These are phyloP conservation scores for Drosophila equinoxialis DNA, from an alignment of 1,140 invertebrate species.

Conservation along the genomic window DNA sequence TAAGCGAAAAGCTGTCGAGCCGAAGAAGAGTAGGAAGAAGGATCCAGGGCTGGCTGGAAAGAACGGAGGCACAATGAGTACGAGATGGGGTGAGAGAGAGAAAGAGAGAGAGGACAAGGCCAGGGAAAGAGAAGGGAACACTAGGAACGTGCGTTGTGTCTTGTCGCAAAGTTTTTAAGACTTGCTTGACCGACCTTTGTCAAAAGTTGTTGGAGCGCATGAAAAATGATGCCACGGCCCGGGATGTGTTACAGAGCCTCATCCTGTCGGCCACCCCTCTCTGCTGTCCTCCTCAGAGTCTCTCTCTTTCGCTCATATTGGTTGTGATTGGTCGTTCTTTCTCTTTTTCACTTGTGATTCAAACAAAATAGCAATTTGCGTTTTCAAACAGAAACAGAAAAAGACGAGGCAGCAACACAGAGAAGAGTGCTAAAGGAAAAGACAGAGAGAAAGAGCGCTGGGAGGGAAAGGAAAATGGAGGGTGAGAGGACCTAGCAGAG, in stretches of 20 bases:
- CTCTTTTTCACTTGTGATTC: constrained; percentile 47
- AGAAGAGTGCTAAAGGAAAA: constrained; percentile 23
- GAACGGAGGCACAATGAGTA: background rate
- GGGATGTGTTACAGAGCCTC: constrained; percentile 66
- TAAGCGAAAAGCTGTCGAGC: constrained; percentile 64
- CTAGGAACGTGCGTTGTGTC: constrained; percentile 75
- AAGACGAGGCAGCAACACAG: constrained; percentile 11
- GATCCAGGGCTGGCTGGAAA: background rate
- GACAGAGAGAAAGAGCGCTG: constrained; percentile 5
- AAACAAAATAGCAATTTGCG: constrained; percentile 79
- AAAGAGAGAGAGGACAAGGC: background rate
- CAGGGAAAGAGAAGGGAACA: background rate
- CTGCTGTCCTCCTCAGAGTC: background rate
- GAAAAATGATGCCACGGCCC: constrained; percentile 77
- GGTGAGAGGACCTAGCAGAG: constrained; percentile 44
- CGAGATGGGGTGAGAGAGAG: background rate
- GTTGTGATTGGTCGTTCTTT: constrained; percentile 12
- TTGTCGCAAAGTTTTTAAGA: constrained; percentile 81
- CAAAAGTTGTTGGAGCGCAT: constrained; percentile 79
- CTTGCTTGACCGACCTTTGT: constrained; percentile 81
- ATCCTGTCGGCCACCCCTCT: background rate
- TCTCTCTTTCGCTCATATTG: background rate
- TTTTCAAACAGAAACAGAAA: constrained; percentile 63
- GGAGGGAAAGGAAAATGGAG: no score
- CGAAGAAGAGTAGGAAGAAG: background rate